Conservation (phyloP, 2,113 vertebrate species). For the Hyperopisus bebe region DNA sequence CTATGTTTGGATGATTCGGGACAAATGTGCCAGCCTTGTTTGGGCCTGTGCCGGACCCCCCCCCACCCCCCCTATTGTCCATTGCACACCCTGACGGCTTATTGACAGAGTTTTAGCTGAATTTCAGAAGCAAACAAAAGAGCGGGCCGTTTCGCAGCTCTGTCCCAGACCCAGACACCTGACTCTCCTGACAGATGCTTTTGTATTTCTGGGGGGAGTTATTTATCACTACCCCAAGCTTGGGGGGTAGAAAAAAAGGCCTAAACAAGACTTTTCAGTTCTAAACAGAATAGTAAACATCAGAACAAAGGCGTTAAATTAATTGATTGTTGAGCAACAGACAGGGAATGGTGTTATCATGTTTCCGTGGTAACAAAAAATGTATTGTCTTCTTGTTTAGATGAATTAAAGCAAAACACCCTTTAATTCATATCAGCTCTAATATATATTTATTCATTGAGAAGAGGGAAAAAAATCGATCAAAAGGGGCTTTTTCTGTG, state of each 20-base stretch:
- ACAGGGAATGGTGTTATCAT: conserved; percentile 71
- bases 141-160: conserved; percentile 32
- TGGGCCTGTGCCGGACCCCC: conserved; percentile 21
- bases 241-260: conserved; percentile 32
- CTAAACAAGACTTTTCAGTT: conserved; percentile 49
- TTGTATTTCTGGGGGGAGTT: conserved; percentile 41
- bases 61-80: conserved; percentile 33
- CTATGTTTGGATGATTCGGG: conserved; percentile 32
- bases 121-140: conserved; percentile 40
- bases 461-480: conserved; percentile 57
- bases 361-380: conserved; percentile 77
- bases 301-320: conserved; percentile 66
- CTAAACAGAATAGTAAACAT: conserved; percentile 62
- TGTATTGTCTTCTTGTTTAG: conserved; percentile 74
- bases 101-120: conserved; percentile 34
- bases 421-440: conserved; percentile 75
- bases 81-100: conserved; percentile 36
- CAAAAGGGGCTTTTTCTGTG: conserved; percentile 57
- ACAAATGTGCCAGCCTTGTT: conserved; percentile 30
- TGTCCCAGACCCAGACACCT: conserved; percentile 38
- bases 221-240: conserved; percentile 46
- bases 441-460: conserved; percentile 52
- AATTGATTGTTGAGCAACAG: conserved; percentile 84
- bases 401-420: conserved; percentile 79
- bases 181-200: conserved; percentile 38